These are phyloP conservation scores for Phoxinus dragarum DNA, from an alignment of 2,797 vertebrate genomes.

Conservation along the genomic window DNA sequence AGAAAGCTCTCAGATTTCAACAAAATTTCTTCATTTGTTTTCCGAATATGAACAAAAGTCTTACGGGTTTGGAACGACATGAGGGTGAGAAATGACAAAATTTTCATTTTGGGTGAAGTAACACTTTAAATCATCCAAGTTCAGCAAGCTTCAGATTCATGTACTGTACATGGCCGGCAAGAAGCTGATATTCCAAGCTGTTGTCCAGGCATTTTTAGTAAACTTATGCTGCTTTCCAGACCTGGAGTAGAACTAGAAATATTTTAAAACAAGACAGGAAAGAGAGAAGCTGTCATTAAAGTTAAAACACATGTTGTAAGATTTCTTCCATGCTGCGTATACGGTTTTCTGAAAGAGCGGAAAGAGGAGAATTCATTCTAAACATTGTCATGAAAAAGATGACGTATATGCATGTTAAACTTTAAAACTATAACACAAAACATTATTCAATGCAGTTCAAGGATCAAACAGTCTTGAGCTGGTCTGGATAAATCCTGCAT, in stretches of 20 bases:
- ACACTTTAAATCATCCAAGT: neutral
- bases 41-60: too few relatives aligned
- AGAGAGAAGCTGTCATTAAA: constrained; percentile 34
- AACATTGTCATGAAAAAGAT: constrained; percentile 17
- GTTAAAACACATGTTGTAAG: constrained; percentile 5
- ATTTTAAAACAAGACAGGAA: constrained; percentile 38
- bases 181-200: neutral
- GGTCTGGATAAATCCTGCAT: neutral
- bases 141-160: neutral
- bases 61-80: too few relatives aligned
- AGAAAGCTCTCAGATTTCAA: too few relatives aligned
- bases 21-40: too few relatives aligned
- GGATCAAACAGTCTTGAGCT: neutral
- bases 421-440: neutral
- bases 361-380: constrained; percentile 33
- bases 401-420: neutral
- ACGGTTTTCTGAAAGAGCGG: constrained; percentile 12
- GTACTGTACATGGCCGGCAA: neutral
- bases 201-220: constrained; percentile 2
- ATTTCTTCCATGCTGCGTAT: constrained; percentile 21
- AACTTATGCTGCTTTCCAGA: constrained; percentile 22
- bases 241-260: constrained; percentile 26
- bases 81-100: too few relatives aligned
- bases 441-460: neutral
- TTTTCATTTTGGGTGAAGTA: too few relatives aligned